phyloP scores from a whole-genome alignment of 2,888 invertebrate genomes.

The Pollenia labialis region DNA sequence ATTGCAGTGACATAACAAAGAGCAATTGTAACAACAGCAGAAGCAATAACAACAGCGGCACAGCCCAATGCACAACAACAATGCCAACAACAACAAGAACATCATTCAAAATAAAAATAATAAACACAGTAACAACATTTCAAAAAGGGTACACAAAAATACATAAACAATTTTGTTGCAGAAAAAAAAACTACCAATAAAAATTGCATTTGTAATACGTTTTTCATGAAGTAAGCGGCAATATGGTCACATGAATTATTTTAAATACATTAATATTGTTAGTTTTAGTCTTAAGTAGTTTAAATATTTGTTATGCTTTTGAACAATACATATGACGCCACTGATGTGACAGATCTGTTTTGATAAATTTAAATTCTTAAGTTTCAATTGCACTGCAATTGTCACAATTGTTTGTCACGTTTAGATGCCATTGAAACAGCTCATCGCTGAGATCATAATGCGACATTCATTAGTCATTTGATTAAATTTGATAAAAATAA shows the following conservation, averaged over 20 bases:
- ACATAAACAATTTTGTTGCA: slow-evolving; percentile 10
- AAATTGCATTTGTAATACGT: neutral
- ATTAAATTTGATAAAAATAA: neutral
- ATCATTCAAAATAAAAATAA: slow-evolving; percentile 28
- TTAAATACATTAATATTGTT: slow-evolving; percentile 26
- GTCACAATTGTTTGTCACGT: slow-evolving; percentile 36
- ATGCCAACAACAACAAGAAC: slow-evolving; percentile 46
- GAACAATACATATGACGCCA: slow-evolving; percentile 35
- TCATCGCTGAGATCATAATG: slow-evolving; percentile 58
- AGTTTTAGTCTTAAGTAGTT: neutral
- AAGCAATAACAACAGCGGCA: slow-evolving; percentile 36
- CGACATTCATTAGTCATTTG: neutral
- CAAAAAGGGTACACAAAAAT: slow-evolving; percentile 24
- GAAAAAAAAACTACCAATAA: neutral
- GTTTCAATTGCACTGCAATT: slow-evolving; percentile 41
- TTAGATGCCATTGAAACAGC: neutral
- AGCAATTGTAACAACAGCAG: slow-evolving; percentile 46
- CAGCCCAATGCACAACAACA: slow-evolving; percentile 1
- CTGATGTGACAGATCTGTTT: slow-evolving; percentile 50
- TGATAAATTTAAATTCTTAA: slow-evolving; percentile 37
- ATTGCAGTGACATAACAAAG: slow-evolving; percentile 71
- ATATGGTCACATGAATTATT: slow-evolving; percentile 1
- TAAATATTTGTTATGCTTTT: neutral
- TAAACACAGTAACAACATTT: neutral
- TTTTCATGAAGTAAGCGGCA: slow-evolving; percentile 6